These are phyloP conservation scores for Volucella bombylans DNA, from an alignment of 2,888 invertebrate species.

Conservation along the genomic window DNA sequence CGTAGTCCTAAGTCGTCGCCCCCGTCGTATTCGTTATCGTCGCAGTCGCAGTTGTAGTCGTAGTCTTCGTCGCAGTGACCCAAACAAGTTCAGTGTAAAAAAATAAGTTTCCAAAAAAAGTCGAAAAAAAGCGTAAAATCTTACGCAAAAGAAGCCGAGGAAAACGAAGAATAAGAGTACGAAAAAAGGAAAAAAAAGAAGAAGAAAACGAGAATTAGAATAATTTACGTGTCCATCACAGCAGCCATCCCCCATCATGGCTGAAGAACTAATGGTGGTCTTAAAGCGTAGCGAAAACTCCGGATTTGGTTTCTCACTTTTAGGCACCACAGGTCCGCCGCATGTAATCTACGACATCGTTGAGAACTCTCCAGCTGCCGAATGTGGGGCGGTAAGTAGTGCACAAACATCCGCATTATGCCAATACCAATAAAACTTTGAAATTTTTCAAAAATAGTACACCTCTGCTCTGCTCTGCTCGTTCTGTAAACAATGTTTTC, in stretches of 20 bases:
- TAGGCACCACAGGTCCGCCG: slow-evolving; percentile 95
- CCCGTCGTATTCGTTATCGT: slow-evolving; percentile 15
- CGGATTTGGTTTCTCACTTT: slow-evolving; percentile 95
- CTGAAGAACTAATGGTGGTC: slow-evolving; percentile 94
- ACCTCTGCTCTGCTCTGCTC: slow-evolving; percentile 1
- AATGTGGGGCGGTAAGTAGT: slow-evolving; percentile 85
- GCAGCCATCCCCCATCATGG: slow-evolving; percentile 84
- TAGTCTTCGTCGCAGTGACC: slow-evolving; percentile 47
- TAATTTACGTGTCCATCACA: slow-evolving; percentile 46
- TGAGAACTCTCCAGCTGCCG: slow-evolving; percentile 95
- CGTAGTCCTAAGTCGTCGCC: neutral
- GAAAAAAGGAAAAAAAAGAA: slow-evolving; percentile 17
- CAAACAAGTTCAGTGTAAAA: slow-evolving; percentile 68
- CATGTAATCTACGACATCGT: slow-evolving; percentile 96
- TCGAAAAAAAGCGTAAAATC: neutral
- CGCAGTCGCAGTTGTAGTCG: slow-evolving; percentile 32
- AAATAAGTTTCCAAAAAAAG: slow-evolving; percentile 17
- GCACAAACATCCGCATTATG: slow-evolving; percentile 15
- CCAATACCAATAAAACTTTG: slow-evolving; percentile 3
- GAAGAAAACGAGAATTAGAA: slow-evolving; percentile 40
- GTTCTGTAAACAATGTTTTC: slow-evolving; percentile 42
- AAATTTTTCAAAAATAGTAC: slow-evolving; percentile 38
- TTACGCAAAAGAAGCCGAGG: slow-evolving; percentile 22
- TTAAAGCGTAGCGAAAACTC: slow-evolving; percentile 93
- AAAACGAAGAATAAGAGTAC: neutral